A percentile compares a stretch with the other conserved stretches of the same genome.
Evolutionary conservation across 2,113 vertebrate genomes (phyloP).

Genomic region (Aphyosemion australe): DNA sequence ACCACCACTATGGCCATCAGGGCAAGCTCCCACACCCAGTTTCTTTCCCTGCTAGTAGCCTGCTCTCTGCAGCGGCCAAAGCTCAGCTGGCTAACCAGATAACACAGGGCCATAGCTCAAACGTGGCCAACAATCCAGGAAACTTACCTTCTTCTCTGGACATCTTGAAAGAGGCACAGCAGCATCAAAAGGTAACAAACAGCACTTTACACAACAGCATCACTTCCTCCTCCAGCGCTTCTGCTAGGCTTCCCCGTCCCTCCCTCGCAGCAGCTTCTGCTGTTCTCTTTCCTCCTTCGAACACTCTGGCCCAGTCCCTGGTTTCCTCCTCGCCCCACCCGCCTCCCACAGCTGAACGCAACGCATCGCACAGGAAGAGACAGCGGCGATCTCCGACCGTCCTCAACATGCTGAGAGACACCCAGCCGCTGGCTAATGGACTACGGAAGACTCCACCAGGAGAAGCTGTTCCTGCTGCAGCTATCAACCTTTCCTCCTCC

Average conservation of each 20-base stretch:
- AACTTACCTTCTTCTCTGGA: conserved; percentile 55
- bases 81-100: conserved; percentile 86
- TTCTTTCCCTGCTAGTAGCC: conserved; percentile 87
- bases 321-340: conserved; percentile 68
- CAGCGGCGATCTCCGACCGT: conserved; percentile 70
- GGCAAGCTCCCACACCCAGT: conserved; percentile 78
- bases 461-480: conserved; percentile 52
- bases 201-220: conserved; percentile 90
- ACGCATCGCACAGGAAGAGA: conserved; percentile 66
- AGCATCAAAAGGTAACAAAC: conserved; percentile 80
- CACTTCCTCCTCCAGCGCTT: conserved; percentile 59
- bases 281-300: conserved; percentile 67
- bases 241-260: conserved; percentile 60
- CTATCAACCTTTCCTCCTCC: conserved; percentile 70
- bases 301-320: conserved; percentile 67
- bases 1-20: conserved; percentile 80
- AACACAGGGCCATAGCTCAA: conserved; percentile 69
- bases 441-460: conserved; percentile 43
- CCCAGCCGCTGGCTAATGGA: conserved; percentile 63
- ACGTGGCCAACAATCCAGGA: conserved; percentile 60
- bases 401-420: conserved; percentile 64
- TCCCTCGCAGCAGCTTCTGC: conserved; percentile 64
- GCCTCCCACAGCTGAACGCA: conserved; percentile 57
- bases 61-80: conserved; percentile 89
- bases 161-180: conserved; percentile 69